Conservation (phyloP, 2,113 vertebrate species). For the Melanostigma gelatinosum region DNA sequence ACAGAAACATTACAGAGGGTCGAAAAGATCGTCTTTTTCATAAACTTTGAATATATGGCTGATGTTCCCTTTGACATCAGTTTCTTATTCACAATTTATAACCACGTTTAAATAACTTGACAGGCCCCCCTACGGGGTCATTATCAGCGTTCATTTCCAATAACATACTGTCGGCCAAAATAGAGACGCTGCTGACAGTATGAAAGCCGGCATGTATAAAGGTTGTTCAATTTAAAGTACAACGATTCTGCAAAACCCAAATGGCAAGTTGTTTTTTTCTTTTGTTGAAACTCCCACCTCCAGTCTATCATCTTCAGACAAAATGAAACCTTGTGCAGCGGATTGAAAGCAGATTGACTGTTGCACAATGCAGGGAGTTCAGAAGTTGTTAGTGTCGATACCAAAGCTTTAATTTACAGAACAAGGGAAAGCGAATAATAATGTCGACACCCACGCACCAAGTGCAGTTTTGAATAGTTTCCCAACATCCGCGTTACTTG, state of each 20-base stretch:
- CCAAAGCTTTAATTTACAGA: conserved; percentile 72
- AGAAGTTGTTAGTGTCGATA: conserved; percentile 65
- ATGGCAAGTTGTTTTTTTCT: conserved; percentile 54
- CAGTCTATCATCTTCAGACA: conserved; percentile 47
- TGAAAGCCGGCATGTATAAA: conserved; percentile 62
- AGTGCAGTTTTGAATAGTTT: conserved; percentile 50
- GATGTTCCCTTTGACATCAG: conserved; percentile 41
- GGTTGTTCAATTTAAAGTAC: conserved; percentile 56
- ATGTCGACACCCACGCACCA: conserved; percentile 55
- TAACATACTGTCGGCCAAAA: conserved; percentile 41
- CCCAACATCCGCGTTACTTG: conserved; percentile 32
- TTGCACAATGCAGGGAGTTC: conserved; percentile 58
- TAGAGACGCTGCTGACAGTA: conserved; percentile 56
- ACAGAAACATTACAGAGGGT: not conserved
- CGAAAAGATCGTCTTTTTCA: conserved; percentile 19
- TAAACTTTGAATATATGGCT: conserved; percentile 26
- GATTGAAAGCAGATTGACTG: conserved; percentile 64
- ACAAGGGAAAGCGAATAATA: conserved; percentile 69
- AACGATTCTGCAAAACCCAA: conserved; percentile 41
- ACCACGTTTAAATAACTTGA: conserved; percentile 42
- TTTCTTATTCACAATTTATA: conserved; percentile 39
- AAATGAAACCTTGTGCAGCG: conserved; percentile 52
- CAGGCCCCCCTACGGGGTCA: conserved; percentile 46
- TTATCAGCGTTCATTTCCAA: conserved; percentile 69
- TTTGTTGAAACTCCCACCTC: conserved; percentile 61